Base-by-base conservation (phyloP, 2,797 vertebrate species). In the Petrocephalus schoutedeni region DNA sequence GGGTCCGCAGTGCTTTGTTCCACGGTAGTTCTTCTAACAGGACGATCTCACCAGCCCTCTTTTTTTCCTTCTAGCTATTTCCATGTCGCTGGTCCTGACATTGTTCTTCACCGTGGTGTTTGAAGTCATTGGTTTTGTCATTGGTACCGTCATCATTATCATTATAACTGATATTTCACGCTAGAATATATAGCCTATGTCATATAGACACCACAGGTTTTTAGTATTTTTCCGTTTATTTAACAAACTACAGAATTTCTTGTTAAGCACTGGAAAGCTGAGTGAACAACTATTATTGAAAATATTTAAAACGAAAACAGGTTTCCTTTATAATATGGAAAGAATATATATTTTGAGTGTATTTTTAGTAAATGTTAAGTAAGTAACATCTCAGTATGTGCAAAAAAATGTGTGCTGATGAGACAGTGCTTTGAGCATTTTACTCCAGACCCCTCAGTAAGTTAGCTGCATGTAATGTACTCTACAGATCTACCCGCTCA, bases 401-500 rank as follows among this genome's bases (percentile, higher is more conserved):
- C 41, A 45, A 45, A 45, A 67, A 28, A 67, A 67, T 10, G 9
- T 67, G 23, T 67, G 61, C 23, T 67, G 21, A 23, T 64, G 32
- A 16, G 59, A 41, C 16, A 67, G 8, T 23, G 74, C 49, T 14
- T 49, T 49, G 19, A 23, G 41, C 53, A 19, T 9, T 3, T 67
- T 23, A 32, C 53, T 28, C 51, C 82, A 56, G 82, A 7, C 8
- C 7, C 0, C 12, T 45, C 10, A 32, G 14, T 64, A 67, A 53
- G 21, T 10, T 53, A 61, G 23, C 12, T 9, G 3, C 16, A 2
- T 6, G 41, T 3, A 45, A 4, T 49, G 12, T 88, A n/a, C 87
- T 86, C 19, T 36, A 82, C 90, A 95, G 94, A 86, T 7, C 36
- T 93, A 53, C 93, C 93, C 64, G 58, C 93, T 23, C 94, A 95